Conservation (phyloP, 2,797 vertebrate species). For the Fratercula arctica region DNA sequence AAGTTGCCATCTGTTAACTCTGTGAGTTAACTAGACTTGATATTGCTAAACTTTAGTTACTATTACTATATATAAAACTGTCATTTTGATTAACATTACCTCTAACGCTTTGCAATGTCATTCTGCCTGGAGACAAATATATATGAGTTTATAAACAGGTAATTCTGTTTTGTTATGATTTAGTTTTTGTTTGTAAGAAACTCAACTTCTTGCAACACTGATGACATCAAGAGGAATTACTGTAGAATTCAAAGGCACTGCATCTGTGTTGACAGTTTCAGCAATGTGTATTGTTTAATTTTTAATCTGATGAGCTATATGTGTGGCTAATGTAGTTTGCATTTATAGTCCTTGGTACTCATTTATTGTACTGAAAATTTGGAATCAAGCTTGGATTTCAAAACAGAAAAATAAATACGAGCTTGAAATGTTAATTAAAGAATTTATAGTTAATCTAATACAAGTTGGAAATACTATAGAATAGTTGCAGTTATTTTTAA, state of each 20-base stretch:
- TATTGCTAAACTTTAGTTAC: slow-evolving; percentile 6
- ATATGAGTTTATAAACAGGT: slow-evolving; percentile 47
- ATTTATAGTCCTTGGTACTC: background rate
- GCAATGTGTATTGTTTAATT: slow-evolving; percentile 14
- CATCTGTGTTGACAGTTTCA: slow-evolving; percentile 37
- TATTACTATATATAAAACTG: background rate
- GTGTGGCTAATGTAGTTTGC: slow-evolving; percentile 4
- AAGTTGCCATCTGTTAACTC: background rate
- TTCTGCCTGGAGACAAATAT: slow-evolving; percentile 49
- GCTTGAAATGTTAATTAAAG: background rate
- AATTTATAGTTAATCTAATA: background rate
- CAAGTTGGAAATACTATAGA: background rate
- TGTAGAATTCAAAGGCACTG: slow-evolving; percentile 53
- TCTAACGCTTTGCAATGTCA: slow-evolving; percentile 40
- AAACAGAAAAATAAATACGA: background rate
- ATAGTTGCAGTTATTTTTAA: background rate
- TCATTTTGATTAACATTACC: slow-evolving; percentile 39
- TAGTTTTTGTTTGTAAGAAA: slow-evolving; percentile 60
- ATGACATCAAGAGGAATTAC: slow-evolving; percentile 58
- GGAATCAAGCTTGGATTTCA: background rate
- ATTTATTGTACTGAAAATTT: background rate
- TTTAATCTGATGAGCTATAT: slow-evolving; percentile 58
- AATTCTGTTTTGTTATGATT: slow-evolving; percentile 61
- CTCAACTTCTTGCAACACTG: slow-evolving; percentile 45
- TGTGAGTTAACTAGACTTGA: background rate